A percentile compares a stretch with the other conserved stretches of the same genome.
Conservation (phyloP, 2,113 vertebrate species). For the Pampusana beccarii region DNA sequence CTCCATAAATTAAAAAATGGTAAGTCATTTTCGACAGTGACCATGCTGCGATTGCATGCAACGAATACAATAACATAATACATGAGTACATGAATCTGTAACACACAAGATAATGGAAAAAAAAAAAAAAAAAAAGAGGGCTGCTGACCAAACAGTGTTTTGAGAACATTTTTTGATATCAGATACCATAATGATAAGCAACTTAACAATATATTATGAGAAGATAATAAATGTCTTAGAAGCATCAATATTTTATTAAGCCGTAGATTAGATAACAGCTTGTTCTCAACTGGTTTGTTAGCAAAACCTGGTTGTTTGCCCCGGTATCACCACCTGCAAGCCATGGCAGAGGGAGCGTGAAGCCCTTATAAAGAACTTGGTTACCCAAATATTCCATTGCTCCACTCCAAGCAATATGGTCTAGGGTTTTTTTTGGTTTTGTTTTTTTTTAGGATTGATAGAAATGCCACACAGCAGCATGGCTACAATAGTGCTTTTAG, state of each 20-base stretch:
- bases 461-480: background rate
- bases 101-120: background rate
- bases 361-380: background rate
- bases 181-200: background rate
- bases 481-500: background rate
- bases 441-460: background rate
- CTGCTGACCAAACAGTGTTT: background rate
- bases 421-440: background rate
- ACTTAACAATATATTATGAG: background rate
- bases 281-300: background rate
- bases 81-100: background rate
- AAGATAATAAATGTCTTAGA: background rate
- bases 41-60: background rate
- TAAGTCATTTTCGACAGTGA: background rate
- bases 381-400: background rate
- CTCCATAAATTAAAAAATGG: background rate
- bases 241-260: constrained; percentile 33
- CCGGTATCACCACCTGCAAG: background rate
- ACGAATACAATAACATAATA: background rate
- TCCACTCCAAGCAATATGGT: background rate
- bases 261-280: constrained; percentile 27
- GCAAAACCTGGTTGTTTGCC: background rate
- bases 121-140: background rate
- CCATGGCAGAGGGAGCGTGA: background rate
- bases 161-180: constrained; percentile 8